Base-by-base conservation (phyloP, 2,113 vertebrate species). In the Rhabdornis inornatus region DNA sequence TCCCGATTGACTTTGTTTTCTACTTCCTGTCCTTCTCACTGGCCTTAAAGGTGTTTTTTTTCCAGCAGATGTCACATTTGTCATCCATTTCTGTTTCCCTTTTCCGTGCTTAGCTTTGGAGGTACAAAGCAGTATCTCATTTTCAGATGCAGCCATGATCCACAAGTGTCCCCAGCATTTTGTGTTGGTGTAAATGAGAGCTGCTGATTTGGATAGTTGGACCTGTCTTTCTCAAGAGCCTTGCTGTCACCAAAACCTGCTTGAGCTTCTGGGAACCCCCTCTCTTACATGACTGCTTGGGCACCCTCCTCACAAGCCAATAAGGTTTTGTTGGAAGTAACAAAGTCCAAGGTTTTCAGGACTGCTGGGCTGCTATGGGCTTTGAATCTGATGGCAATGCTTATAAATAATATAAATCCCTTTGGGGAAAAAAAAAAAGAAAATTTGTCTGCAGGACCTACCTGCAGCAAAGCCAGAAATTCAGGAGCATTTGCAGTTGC, bases 351-450 rank as follows among this genome's bases (percentile, higher is more conserved):
- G 9, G 11, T n/a, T 81, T 60, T 87, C 39, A 31, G 65, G 49
- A 31, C 15, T 65, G 31, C 20, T 65, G 61, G 49, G 25, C 24
- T 89, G 49, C 52, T 64, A 0, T 27, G 31, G 53, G 49, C 44
- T 84, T 78, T 91, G 69, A 56, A 53, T 65, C 10, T n/a, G 20
- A 12, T 69, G 49, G 8, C n/a, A 53, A 7, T 47, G 18, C 31
- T 52, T 55, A 16, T n/a, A 49, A 44, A 31, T 25, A 37, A 60
- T 17, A 52, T 20, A 24, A 70, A 68, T 22, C 17, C 56, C 12
- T 91, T 60, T 13, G 4, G 9, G 17, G 0, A 0, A 2, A 4
- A 11, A 17, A 28, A 12, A 24, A 11, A 23, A 18, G 9, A 1
- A 2, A 14, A 61, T 17, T 22, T 59, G 3, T 74, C 27, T 78